A percentile compares a stretch with the other conserved stretches of the same genome.
Conservation (phyloP, 2,888 invertebrate species). For the Magallana nippona region DNA sequence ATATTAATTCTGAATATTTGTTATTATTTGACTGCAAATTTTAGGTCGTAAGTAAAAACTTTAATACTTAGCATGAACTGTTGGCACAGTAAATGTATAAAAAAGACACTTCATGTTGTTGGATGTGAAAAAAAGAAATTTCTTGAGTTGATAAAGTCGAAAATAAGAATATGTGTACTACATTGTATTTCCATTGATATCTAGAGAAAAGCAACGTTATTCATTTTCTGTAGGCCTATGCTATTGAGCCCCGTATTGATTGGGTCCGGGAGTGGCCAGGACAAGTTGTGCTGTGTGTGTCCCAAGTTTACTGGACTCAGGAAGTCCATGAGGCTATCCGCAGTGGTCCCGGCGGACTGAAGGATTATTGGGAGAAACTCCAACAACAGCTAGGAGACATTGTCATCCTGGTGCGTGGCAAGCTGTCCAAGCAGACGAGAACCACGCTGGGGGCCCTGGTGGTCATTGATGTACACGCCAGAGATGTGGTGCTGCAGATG, state of each 20-base stretch:
- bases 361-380: conserved; percentile 83
- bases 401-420: conserved; percentile 90
- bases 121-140: background rate
- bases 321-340: conserved; percentile 88
- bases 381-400: conserved; percentile 87
- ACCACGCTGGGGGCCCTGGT: conserved; percentile 94
- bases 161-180: too few species aligned
- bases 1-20: background rate
- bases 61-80: background rate
- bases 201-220: too few species aligned
- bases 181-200: too few species aligned
- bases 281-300: conserved; percentile 89
- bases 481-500: conserved; percentile 88
- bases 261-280: conserved; percentile 97
- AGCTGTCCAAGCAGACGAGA: conserved; percentile 90
- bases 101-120: conserved; percentile 10
- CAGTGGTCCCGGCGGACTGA: conserved; percentile 83
- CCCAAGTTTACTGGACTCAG: conserved; percentile 91
- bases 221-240: conserved; percentile 73
- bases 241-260: conserved; percentile 81
- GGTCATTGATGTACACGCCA: conserved; percentile 94
- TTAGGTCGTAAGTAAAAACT: background rate
- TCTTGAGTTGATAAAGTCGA: too few species aligned
- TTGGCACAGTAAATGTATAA: background rate
- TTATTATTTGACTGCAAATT: background rate